Evolutionary conservation across 2,888 invertebrate genomes (phyloP).

Genomic region (Tuta absoluta): DNA sequence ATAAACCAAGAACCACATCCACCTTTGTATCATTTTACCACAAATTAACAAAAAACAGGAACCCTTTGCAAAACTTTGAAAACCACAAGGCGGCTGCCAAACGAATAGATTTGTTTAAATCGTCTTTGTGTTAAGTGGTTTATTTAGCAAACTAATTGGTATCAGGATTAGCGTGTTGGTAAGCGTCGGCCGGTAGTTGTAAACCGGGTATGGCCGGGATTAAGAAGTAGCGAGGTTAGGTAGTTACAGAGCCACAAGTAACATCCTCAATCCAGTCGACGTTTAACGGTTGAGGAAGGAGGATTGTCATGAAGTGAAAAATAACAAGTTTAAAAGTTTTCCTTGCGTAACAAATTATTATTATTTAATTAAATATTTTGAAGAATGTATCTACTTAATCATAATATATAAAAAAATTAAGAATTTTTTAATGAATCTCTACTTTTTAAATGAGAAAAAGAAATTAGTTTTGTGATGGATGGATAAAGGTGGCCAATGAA

Average conservation of each 20-base stretch:
- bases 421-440: too few species aligned
- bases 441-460: too few species aligned
- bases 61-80: slow-evolving; percentile 46
- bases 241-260: not conserved
- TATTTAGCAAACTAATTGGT: slow-evolving; percentile 67
- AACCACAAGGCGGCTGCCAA: slow-evolving; percentile 40
- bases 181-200: slow-evolving; percentile 59
- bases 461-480: too few species aligned
- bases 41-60: not conserved
- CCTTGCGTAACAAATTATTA: too few species aligned
- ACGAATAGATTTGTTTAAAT: slow-evolving; percentile 54
- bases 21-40: too few species aligned
- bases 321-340: too few species aligned
- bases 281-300: not conserved
- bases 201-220: slow-evolving; percentile 36
- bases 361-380: too few species aligned
- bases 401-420: too few species aligned
- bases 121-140: slow-evolving; percentile 70
- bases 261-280: not conserved
- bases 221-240: slow-evolving; percentile 1
- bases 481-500: not conserved
- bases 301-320: not conserved
- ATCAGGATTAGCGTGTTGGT: slow-evolving; percentile 66
- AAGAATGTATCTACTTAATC: too few species aligned
- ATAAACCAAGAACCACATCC: too few species aligned